phyloP scores from a whole-genome alignment of 2,888 invertebrate genomes.

The Dynastes tityus region DNA sequence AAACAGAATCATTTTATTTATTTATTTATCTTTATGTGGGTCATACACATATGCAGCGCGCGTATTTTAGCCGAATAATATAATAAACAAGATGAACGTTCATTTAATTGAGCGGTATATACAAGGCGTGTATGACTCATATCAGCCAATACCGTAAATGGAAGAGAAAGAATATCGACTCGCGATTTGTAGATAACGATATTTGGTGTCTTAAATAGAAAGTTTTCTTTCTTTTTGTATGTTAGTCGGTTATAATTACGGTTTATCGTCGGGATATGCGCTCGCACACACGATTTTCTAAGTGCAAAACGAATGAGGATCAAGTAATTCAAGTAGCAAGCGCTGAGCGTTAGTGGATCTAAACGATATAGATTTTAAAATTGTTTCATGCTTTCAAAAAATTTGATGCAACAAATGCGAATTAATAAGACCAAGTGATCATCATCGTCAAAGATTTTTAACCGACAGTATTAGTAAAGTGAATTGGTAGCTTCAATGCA shows the following conservation, averaged over 20 bases:
- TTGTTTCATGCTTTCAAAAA: background rate
- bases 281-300: background rate
- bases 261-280: background rate
- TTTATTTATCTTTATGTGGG: slow-evolving; percentile 21
- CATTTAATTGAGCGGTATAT: slow-evolving; percentile 13
- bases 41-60: slow-evolving; percentile 3
- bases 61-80: slow-evolving; percentile 10
- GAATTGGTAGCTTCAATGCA: too few relatives aligned
- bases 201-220: slow-evolving; percentile 33
- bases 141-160: slow-evolving; percentile 29
- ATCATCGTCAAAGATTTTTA: too few relatives aligned
- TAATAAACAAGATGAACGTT: slow-evolving; percentile 21
- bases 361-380: background rate
- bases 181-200: slow-evolving; percentile 33
- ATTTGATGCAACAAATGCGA: too few relatives aligned
- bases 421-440: too few relatives aligned
- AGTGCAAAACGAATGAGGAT: slow-evolving; percentile 1
- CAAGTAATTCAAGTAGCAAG: background rate
- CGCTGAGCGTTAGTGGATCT: background rate
- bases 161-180: slow-evolving; percentile 31
- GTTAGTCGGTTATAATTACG: slow-evolving; percentile 35
- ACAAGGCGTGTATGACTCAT: background rate
- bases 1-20: background rate
- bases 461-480: too few relatives aligned
- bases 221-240: slow-evolving; percentile 16